Base-by-base conservation (phyloP, 2,797 vertebrate genomes). In the Pempheris klunzingeri region DNA sequence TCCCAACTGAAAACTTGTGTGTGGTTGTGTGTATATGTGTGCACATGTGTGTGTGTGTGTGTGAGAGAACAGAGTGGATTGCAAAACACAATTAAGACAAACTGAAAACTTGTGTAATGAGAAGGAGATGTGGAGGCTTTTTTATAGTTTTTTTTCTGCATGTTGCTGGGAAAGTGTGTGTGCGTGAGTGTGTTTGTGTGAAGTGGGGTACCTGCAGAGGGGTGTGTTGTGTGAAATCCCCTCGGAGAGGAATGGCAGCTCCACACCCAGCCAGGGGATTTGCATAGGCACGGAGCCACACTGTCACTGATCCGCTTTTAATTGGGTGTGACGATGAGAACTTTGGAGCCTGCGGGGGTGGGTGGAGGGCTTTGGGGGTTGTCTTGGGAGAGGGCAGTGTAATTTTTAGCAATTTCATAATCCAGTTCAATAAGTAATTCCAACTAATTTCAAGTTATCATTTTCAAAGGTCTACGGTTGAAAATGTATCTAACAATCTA, bases 271-370 rank as follows among this genome's bases (percentile, higher is more conserved):
- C 50, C 81, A 71, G 38, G 43, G 84, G 86, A 94, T 95, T 95
- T 95, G 92, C 93, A 95, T 94, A 79, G 84, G 89, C 91, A 74
- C 20, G 12, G 66, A 83, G 90, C 91, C 88, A 90, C 77, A 22
- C 65, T 72, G 76, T 83, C 83, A 92, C 85, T 91, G 87, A 94
- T 93, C 88, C 89, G 24, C 84, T 93, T 94, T 92, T 92, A 93
- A 93, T 92, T 91, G 90, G 89, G 89, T 91, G 88, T 93, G 92
- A 94, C 92, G 47, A 83, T 71, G 79, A 85, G 86, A 91, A 90
- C 82, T 87, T 80, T 87, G 80, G 83, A 92, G 79, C 68, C 73
- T 36, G 30, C 3, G 36, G 41, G 20, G 20, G 18, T 41, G 11
- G 30, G 32, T 11, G 39, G 13, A 5, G 22, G 44, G 9, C 17